Base-by-base conservation (phyloP, 1,140 invertebrate species). In the Platorchestia sp. region DNA sequence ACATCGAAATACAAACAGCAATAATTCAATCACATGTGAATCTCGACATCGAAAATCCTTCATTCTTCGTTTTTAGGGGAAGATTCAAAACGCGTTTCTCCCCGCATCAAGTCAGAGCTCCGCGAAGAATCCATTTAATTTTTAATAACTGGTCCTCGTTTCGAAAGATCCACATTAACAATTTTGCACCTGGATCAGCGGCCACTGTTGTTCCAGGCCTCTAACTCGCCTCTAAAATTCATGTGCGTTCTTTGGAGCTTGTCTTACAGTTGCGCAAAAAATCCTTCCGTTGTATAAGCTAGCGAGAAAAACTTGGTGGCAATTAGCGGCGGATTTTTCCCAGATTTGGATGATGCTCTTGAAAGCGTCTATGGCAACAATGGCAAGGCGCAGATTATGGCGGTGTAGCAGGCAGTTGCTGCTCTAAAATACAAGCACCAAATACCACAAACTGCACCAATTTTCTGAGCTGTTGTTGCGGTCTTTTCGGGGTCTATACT, bases 191-290 rank as follows among this genome's bases (percentile, higher is more conserved):
- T 3, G 27, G 59, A 75, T 36, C 59, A 75, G 14, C 59, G 59
- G 59, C 59, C 59, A 36, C 59, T 75, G 59, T 75, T 75, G 59
- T 75, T 75, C 59, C 59, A 75, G 59, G 59, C 59, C 59, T 75
- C 59, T 75, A 75, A 75, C 59, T 75, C 59, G 59, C 59, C 36
- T 75, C 59, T 75, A 75, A 75, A 75, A 75, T 75, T 75, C 59
- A 75, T 75, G 27, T 36, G 59, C 27, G 59, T 75, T 75, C 59
- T 75, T 75, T 75, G 59, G 59, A 75, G 59, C 59, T 75, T 36
- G 59, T 36, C 59, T 75, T 75, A 36, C 59, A 36, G 59, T 36
- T 75, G 59, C 59, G 7, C 27, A 10, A 75, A 75, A 75, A 75
- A 75, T 75, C 59, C 1, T 36, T 75, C 27, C 59, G 59, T 75